Percentiles rank a stretch among this genome's conserved stretches.
Evolutionary conservation across 2,888 invertebrate species (phyloP).

Genomic region (Philaethria dido): DNA sequence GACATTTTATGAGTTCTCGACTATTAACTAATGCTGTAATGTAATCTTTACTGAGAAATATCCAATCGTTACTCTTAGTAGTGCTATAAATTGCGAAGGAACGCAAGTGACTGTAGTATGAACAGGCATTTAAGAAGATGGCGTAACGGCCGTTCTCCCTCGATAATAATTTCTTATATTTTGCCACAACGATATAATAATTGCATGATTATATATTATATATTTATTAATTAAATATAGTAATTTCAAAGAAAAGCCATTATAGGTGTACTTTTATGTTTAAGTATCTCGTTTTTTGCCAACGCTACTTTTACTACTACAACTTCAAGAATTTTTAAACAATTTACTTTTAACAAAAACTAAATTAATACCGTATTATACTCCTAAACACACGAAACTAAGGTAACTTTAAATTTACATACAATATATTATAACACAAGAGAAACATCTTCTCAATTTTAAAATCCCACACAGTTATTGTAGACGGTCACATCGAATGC

Average conservation of each 20-base stretch:
- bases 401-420: background rate
- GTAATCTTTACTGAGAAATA: background rate
- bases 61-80: slow-evolving; percentile 27
- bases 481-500: slow-evolving; percentile 5
- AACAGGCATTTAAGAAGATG: slow-evolving; percentile 30
- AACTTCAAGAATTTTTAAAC: too few relatives aligned
- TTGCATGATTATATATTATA: slow-evolving; percentile 5
- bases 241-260: too few relatives aligned
- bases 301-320: too few relatives aligned
- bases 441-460: background rate
- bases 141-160: slow-evolving; percentile 37
- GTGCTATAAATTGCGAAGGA: slow-evolving; percentile 28
- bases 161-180: slow-evolving; percentile 27
- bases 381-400: background rate
- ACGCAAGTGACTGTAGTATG: slow-evolving; percentile 22
- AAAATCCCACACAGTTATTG: background rate
- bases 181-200: slow-evolving; percentile 28
- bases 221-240: background rate
- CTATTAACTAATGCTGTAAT: slow-evolving; percentile 8
- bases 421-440: background rate
- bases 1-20: background rate
- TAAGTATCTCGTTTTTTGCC: too few relatives aligned
- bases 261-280: too few relatives aligned
- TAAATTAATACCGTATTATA: too few relatives aligned
- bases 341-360: too few relatives aligned